Percentiles rank a stretch among this genome's conserved stretches.
Evolutionary conservation across 2,888 invertebrate species (phyloP).

Genomic region (Drosophila nr. fundita): DNA sequence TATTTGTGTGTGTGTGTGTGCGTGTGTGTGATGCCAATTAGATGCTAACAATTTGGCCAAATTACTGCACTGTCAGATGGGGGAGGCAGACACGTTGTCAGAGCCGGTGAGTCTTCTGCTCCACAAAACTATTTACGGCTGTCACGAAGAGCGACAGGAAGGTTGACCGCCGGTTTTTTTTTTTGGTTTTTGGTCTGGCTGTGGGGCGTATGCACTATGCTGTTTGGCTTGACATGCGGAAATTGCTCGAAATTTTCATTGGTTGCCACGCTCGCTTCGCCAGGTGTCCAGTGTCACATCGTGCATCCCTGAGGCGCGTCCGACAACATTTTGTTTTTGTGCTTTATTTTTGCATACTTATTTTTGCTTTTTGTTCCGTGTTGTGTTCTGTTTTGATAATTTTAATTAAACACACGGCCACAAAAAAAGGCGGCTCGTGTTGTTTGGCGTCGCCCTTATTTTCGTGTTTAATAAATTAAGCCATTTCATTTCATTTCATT

Average conservation of each 20-base stretch:
- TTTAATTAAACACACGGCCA: slow-evolving; percentile 60
- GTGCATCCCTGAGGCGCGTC: slow-evolving; percentile 2
- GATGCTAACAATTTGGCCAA: slow-evolving; percentile 54
- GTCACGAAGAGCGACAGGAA: slow-evolving; percentile 7
- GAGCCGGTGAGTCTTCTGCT: slow-evolving; percentile 3
- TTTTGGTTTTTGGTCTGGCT: background rate
- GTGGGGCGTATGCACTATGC: background rate
- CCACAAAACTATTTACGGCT: slow-evolving; percentile 33
- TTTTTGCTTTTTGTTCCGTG: background rate
- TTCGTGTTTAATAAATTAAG: slow-evolving; percentile 67
- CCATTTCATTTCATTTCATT: slow-evolving; percentile 63
- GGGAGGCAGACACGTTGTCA: slow-evolving; percentile 9
- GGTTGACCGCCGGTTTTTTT: slow-evolving; percentile 7
- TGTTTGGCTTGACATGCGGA: slow-evolving; percentile 46
- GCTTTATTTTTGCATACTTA: slow-evolving; percentile 2
- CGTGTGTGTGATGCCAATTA: slow-evolving; percentile 37
- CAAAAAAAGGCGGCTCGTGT: slow-evolving; percentile 22
- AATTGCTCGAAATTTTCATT: slow-evolving; percentile 59
- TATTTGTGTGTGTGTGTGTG: slow-evolving; percentile 5
- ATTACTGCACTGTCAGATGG: slow-evolving; percentile 44
- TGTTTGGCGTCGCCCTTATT: slow-evolving; percentile 32
- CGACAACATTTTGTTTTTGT: slow-evolving; percentile 5
- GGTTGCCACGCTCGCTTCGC: slow-evolving; percentile 43
- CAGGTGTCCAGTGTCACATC: slow-evolving; percentile 39
- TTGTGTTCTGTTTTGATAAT: slow-evolving; percentile 33